These are phyloP conservation scores for Thaumatotibia leucotreta DNA, from an alignment of 1,140 invertebrate genomes.

Conservation along the genomic window DNA sequence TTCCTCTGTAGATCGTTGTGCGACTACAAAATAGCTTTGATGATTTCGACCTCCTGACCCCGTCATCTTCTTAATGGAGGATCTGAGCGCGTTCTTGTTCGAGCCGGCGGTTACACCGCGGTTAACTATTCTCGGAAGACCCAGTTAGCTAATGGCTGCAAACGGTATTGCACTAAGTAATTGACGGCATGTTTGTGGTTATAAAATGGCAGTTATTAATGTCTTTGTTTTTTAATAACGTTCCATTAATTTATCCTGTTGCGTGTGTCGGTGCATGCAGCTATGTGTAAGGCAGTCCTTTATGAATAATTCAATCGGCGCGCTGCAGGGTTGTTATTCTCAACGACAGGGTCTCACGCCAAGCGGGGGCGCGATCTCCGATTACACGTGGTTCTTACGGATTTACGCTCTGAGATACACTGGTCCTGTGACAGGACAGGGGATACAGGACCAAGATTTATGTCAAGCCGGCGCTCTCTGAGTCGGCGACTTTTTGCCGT, in stretches of 20 bases:
- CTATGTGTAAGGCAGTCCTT: conserved; percentile 27
- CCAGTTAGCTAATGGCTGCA: conserved; percentile 28
- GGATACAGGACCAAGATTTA: conserved; percentile 37
- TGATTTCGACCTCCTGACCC: conserved; percentile 42
- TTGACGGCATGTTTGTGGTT: conserved; percentile 23
- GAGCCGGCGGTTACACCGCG: conserved; percentile 22
- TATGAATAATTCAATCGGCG: conserved; percentile 53
- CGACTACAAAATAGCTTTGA: conserved; percentile 24
- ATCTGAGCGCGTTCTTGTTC: conserved; percentile 27
- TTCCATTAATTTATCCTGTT: background rate
- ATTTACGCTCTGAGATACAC: background rate
- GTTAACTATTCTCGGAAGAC: conserved; percentile 37
- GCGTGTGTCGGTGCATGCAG: conserved; percentile 18
- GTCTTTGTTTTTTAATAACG: conserved; percentile 16
- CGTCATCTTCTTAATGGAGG: conserved; percentile 27
- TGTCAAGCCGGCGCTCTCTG: conserved; percentile 19
- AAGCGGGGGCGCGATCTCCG: conserved; percentile 19
- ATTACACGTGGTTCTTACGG: background rate
- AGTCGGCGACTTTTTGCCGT: conserved; percentile 51
- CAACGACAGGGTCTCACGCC: background rate
- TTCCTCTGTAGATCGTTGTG: conserved; percentile 22
- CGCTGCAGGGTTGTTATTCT: background rate
- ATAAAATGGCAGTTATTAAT: conserved; percentile 19
- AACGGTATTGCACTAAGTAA: conserved; percentile 44
- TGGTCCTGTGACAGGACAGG: background rate